Evolutionary conservation across 2,797 vertebrate genomes (phyloP).

Genomic region (Strix occidentalis): DNA sequence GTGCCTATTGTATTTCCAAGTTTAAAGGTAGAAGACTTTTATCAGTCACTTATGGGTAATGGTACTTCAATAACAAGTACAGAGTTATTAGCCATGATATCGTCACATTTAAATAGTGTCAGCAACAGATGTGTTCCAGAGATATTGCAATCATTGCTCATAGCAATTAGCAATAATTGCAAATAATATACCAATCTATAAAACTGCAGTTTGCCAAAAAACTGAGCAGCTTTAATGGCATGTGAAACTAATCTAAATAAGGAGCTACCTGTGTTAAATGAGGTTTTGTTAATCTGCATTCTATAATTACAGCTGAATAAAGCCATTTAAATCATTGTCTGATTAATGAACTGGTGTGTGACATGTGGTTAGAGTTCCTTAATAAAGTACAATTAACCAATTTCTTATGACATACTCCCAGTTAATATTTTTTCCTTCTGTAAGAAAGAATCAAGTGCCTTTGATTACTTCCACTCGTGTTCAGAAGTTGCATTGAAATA

Average conservation of each 20-base stretch:
- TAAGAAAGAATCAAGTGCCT: background rate
- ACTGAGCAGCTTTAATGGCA: background rate
- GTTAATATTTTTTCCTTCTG: background rate
- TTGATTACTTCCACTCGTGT: background rate
- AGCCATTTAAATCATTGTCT: background rate
- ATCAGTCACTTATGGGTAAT: background rate
- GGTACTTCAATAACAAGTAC: background rate
- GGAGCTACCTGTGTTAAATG: background rate
- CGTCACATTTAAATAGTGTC: background rate
- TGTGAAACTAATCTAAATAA: background rate
- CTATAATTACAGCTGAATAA: background rate
- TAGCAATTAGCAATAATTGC: background rate
- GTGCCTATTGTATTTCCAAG: background rate
- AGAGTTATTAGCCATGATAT: background rate
- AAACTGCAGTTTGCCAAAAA: background rate
- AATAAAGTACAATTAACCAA: background rate
- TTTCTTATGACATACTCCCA: background rate
- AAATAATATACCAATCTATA: background rate
- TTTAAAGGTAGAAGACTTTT: background rate
- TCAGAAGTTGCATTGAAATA: background rate
- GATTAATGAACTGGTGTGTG: background rate
- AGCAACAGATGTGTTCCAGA: background rate
- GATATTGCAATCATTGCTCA: background rate
- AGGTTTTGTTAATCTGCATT: background rate
- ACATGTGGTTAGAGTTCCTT: background rate